Evolutionary conservation across 30 jellyfish, hydroid and myxozoan species (phyloP).

Genomic region (Cassiopea andromeda): DNA sequence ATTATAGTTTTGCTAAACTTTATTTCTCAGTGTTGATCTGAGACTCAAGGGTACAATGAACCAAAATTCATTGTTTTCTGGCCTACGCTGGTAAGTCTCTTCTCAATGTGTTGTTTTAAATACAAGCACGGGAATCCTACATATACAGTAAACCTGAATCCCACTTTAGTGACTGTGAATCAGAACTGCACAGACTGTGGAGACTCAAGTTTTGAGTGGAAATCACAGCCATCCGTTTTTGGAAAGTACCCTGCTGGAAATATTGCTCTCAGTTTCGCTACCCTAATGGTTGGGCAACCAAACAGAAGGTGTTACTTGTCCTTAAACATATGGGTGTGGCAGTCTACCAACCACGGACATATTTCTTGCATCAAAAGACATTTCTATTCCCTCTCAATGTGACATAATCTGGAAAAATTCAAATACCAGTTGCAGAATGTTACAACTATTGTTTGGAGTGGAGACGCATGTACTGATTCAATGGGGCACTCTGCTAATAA

Average conservation of each 20-base stretch:
- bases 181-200: conserved; percentile 19
- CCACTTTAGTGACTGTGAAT: conserved; percentile 53
- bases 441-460: conserved; percentile 21
- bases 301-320: no score
- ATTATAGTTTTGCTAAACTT: not conserved
- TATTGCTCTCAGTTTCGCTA: conserved; percentile 42
- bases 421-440: conserved; percentile 1
- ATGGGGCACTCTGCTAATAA: conserved; percentile 13
- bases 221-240: conserved; percentile 26
- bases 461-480: conserved; percentile 34
- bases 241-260: conserved; percentile 67
- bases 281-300: conserved; percentile 38
- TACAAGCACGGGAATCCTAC: conserved; percentile 22
- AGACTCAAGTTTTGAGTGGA: conserved; percentile 22
- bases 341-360: no score
- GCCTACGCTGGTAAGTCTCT: conserved; percentile 25
- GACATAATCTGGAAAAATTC: not conserved
- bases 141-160: conserved; percentile 20
- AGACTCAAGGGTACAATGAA: conserved; percentile 18
- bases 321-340: no score
- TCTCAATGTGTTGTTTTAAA: conserved; percentile 38
- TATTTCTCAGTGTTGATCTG: conserved; percentile 16
- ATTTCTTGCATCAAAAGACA: no score
- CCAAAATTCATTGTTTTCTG: conserved; percentile 47
- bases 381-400: no score